Conservation (phyloP, 2,888 invertebrate species). For the Aleiodes alternator region DNA sequence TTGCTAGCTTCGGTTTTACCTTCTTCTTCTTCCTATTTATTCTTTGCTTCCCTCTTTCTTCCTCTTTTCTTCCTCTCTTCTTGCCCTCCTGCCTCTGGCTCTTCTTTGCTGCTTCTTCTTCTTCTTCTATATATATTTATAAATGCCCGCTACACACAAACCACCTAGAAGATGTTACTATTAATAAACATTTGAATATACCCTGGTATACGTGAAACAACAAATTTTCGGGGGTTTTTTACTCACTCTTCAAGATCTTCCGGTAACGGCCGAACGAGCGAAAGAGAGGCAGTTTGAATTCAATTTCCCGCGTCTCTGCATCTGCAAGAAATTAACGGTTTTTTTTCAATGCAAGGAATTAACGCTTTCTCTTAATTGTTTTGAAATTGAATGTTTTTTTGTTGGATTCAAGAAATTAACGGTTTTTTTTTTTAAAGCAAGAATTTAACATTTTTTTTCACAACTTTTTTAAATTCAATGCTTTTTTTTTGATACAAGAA, state of each 20-base stretch:
- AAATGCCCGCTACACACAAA: neutral
- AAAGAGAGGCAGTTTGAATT: neutral
- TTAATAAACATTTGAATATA: constrained; percentile 69
- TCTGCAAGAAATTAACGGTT: constrained; percentile 13
- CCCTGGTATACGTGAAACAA: constrained; percentile 63
- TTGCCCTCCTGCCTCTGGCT: neutral
- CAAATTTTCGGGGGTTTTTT: constrained; percentile 5
- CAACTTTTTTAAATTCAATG: no score
- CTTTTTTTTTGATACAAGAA: no score
- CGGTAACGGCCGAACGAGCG: constrained; percentile 29
- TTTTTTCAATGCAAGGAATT: no score
- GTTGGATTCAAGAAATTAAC: no score
- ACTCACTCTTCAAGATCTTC: constrained; percentile 15
- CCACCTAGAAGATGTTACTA: constrained; percentile 55
- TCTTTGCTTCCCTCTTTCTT: constrained; percentile 10
- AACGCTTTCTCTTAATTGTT: no score
- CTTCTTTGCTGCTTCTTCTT: constrained; percentile 1
- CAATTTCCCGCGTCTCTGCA: neutral
- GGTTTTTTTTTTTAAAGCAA: no score
- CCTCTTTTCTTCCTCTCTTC: neutral
- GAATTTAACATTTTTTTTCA: no score
- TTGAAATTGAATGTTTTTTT: no score
- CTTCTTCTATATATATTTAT: constrained; percentile 6
- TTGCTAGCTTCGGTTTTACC: neutral
- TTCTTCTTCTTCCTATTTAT: neutral